phyloP scores from a whole-genome alignment of 2,888 invertebrate genomes.

The Siphonodentalium dalli region DNA sequence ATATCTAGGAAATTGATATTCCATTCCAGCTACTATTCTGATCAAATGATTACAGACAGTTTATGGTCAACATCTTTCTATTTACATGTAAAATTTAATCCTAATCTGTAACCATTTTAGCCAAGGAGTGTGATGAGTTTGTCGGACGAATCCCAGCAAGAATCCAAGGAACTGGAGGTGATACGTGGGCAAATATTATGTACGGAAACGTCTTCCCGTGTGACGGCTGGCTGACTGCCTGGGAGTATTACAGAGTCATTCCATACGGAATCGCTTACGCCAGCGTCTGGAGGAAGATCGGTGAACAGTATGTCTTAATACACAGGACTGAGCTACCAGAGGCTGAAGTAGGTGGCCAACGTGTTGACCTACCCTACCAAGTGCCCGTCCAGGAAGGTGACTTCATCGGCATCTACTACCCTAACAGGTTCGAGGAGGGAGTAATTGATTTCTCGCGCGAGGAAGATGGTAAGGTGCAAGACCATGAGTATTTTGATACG shows the following conservation, averaged over 20 bases:
- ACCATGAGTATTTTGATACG: conserved; percentile 46
- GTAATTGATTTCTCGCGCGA: conserved; percentile 46
- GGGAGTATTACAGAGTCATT: conserved; percentile 52
- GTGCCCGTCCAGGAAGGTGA: conserved; percentile 53
- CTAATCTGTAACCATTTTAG: no score
- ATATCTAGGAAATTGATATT: no score
- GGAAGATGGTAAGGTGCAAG: conserved; percentile 33
- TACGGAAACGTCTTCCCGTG: conserved; percentile 59
- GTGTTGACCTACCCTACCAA: conserved; percentile 32
- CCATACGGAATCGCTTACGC: conserved; percentile 45
- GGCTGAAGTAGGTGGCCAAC: conserved; percentile 38
- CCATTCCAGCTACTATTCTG: no score
- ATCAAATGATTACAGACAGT: no score
- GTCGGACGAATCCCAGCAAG: conserved; percentile 48
- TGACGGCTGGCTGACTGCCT: conserved; percentile 46
- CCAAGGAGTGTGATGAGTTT: no score
- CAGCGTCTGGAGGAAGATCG: conserved; percentile 53
- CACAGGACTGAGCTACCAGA: conserved; percentile 45
- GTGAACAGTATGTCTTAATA: conserved; percentile 44
- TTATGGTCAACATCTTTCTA: no score
- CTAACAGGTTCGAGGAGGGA: conserved; percentile 36
- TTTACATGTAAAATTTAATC: no score
- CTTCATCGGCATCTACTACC: conserved; percentile 59
- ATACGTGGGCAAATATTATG: conserved; percentile 54
- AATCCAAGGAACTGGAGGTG: conserved; percentile 44